A percentile compares a stretch with the other conserved stretches of the same genome.
Evolutionary conservation across 2,888 invertebrate species (phyloP).

Genomic region (Slavum lentiscoides): DNA sequence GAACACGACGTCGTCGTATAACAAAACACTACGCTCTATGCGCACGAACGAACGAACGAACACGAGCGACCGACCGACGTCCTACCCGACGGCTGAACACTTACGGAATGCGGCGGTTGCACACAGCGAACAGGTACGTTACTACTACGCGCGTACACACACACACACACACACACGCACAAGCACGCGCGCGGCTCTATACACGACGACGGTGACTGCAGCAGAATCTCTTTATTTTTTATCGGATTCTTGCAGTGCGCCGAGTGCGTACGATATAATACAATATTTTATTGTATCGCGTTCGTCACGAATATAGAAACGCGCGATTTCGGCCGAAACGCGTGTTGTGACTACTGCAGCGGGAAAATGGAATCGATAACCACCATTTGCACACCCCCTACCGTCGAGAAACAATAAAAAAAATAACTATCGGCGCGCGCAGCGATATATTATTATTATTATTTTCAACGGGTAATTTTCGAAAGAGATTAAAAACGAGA

Average conservation of each 20-base stretch:
- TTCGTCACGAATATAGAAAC: not conserved
- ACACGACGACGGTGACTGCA: slow-evolving; percentile 1
- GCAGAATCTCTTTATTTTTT: slow-evolving; percentile 2
- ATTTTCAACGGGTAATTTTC: not conserved
- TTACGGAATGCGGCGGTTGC: slow-evolving; percentile 47
- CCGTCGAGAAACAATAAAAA: too few species aligned
- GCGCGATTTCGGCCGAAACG: not conserved
- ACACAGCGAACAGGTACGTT: slow-evolving; percentile 29
- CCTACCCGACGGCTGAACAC: slow-evolving; percentile 25
- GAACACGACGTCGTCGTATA: too few species aligned
- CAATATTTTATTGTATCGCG: not conserved
- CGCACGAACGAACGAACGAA: too few species aligned
- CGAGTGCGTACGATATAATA: not conserved
- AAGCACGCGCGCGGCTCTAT: not conserved
- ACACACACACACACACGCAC: not conserved
- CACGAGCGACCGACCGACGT: slow-evolving; percentile 20
- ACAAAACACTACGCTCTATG: too few species aligned
- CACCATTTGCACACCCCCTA: too few species aligned
- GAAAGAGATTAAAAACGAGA: not conserved
- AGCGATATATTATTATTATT: too few species aligned
- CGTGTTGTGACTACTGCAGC: too few species aligned
- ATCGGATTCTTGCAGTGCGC: too few species aligned
- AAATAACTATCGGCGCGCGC: too few species aligned
- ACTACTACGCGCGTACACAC: slow-evolving; percentile 13
- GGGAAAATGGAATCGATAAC: too few species aligned